Evolutionary conservation across 2,888 invertebrate genomes (phyloP), one percentile per base, ranked within the genome.

Genomic region (Drosophila infuscata): DNA sequence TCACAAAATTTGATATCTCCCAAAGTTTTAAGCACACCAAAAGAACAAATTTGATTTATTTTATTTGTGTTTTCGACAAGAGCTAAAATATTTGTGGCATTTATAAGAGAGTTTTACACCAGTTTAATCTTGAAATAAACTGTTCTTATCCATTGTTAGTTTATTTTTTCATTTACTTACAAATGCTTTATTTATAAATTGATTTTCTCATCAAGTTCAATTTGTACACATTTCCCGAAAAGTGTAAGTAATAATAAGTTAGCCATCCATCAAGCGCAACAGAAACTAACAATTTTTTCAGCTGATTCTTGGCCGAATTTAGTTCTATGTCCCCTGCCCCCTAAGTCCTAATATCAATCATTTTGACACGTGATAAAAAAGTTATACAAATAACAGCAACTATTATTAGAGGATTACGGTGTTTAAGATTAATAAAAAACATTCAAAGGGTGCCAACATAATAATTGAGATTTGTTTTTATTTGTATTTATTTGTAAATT

Each of bases 311-410:
- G 5, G 25, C 25, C 15, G 52, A 51, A n/a, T 35, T 33, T 12
- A n/a, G 17, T 41, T n/a, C 17, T 54, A n/a, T 25, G 7, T 12
- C 33, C 8, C 20, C 15, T 11, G 9, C 7, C n/a, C 30, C 32
- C 36, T 9, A 2, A 11, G 5, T 20, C 20, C 33, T 32, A 65
- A 41, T 59, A 77, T 77, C 77, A 60, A 77, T 67, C 76, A 77
- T 52, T 60, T 46, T 48, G 62, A 65, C 61, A 54, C 48, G 29
- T 52, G 41, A 11, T 30, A 12, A 52, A 52, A 36, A 33, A 30
- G 30, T 12, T 46, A 11, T 30, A 43, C 48, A 43, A 71, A 38
- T 46, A 41, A 35, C 7, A 43, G 20, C 8, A 25, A 17, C 25
- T 0, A 32, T 8, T 38, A 29, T 29, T 33, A 20, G 20, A 25